Evolutionary conservation across 2,797 vertebrate genomes (phyloP), one percentile per base, ranked within the genome.

Genomic region (Rachycentron canadum): DNA sequence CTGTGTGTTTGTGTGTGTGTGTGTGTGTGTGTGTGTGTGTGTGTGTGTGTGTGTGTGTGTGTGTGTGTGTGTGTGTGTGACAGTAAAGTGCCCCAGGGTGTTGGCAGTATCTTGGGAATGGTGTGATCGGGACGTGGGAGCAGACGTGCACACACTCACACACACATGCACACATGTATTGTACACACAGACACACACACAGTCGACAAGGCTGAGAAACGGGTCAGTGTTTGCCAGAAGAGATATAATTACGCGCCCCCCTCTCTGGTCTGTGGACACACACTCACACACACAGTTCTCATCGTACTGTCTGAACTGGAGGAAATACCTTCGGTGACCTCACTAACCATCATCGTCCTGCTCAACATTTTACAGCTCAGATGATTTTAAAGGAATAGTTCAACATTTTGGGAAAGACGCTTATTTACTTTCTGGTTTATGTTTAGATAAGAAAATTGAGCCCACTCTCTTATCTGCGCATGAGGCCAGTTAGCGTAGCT

Each of bases 181-280:
- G 38, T 13, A 47, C 43, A 13, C 34, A 60, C 23, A 59, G 5
- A 66, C 52, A 45, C 60, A 65, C 36, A 47, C 57, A 61, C 12
- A 65, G 59, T 40, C 41, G 66, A 66, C 66, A 0, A 64, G 43
- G 74, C 74, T 77, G 74, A 77, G 74, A 82, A 82, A 82, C 73
- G 62, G 79, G 79, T 82, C 79, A 73, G 11, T 58, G 74, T 26
- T 53, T 53, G 63, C 28, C 63, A 73, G 63, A 36, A 36, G 68
- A 76, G 73, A 72, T 77, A 78, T 45, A 72, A 56, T 64, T 78
- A 71, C 85, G 79, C 69, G 83, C 63, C 65, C 60, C 7, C 23
- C n/a, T 49, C 47, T 49, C 47, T 52, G 30, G 23, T 58, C 2
- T 66, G 40, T 59, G 40, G 23, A 58, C 63, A 55, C 69, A 41